Conservation (phyloP, 1,140 invertebrate genomes). For the Octopus sinensis region DNA sequence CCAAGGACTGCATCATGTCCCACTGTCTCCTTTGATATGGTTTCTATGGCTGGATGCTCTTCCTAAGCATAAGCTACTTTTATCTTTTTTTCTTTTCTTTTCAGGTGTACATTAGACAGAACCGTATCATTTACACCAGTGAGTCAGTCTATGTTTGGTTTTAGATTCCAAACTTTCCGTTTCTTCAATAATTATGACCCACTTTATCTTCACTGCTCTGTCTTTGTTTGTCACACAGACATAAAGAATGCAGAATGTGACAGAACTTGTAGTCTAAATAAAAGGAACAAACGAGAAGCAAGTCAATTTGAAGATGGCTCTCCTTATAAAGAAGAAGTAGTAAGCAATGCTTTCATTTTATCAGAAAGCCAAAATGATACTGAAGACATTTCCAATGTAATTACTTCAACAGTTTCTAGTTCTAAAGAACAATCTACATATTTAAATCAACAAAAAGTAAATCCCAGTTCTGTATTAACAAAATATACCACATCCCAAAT, state of each 20-base stretch:
- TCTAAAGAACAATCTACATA: no score
- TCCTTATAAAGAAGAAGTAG: no score
- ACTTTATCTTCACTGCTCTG: slow-evolving; percentile 41
- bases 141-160: slow-evolving; percentile 39
- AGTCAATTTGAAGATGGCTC: no score
- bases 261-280: slow-evolving; percentile 36
- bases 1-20: not conserved
- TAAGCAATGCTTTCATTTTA: no score
- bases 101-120: slow-evolving; percentile 39
- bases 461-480: no score
- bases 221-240: slow-evolving; percentile 35
- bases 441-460: no score
- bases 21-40: not conserved
- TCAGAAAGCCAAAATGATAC: no score
- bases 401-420: no score
- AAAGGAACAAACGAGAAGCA: slow-evolving; percentile 5
- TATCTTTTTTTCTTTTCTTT: slow-evolving; percentile 18
- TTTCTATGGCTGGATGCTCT: not conserved
- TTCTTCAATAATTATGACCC: slow-evolving; percentile 34
- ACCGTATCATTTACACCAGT: slow-evolving; percentile 38
- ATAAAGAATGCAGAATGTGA: slow-evolving; percentile 42
- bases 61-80: not conserved
- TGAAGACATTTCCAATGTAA: no score
- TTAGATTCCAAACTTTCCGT: slow-evolving; percentile 41
- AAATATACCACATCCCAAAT: no score